A percentile compares a stretch with the other conserved stretches of the same genome.
Conservation (phyloP, 2,888 invertebrate genomes). For the Tiliacea citrago region DNA sequence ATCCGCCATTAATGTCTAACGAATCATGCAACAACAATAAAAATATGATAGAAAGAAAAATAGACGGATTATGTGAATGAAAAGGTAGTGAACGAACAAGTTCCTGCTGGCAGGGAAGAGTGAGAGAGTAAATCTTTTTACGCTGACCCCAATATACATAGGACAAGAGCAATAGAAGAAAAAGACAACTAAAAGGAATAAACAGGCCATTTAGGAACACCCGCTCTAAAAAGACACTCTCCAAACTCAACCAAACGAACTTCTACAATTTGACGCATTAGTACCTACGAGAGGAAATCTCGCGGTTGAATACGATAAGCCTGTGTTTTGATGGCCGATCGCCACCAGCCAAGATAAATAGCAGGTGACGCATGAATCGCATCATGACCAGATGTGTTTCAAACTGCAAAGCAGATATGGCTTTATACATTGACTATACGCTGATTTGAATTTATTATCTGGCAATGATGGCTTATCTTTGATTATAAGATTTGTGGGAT, state of each 20-base stretch:
- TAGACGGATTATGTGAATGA: not conserved
- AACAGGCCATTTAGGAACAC: not conserved
- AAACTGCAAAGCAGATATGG: slow-evolving; percentile 36
- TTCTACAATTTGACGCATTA: slow-evolving; percentile 1
- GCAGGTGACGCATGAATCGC: slow-evolving; percentile 66
- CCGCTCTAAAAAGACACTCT: not conserved
- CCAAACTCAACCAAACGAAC: not conserved
- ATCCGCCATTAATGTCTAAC: not conserved
- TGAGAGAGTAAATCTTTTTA: not conserved
- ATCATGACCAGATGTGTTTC: slow-evolving; percentile 63
- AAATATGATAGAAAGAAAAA: not conserved
- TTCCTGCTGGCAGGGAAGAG: not conserved
- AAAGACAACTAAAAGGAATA: not conserved
- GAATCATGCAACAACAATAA: not conserved
- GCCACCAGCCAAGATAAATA: slow-evolving; percentile 69
- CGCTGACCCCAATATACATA: not conserved
- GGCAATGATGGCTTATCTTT: slow-evolving; percentile 6
- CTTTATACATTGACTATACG: slow-evolving; percentile 32
- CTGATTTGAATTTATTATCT: slow-evolving; percentile 29
- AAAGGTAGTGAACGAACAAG: not conserved
- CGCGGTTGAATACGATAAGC: slow-evolving; percentile 31
- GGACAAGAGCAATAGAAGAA: not conserved
- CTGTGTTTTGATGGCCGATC: slow-evolving; percentile 54
- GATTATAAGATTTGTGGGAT: slow-evolving; percentile 9
- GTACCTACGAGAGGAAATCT: slow-evolving; percentile 27